These are phyloP conservation scores for Nomada hirtipes DNA, from an alignment of 2,888 invertebrate genomes.

Conservation along the genomic window DNA sequence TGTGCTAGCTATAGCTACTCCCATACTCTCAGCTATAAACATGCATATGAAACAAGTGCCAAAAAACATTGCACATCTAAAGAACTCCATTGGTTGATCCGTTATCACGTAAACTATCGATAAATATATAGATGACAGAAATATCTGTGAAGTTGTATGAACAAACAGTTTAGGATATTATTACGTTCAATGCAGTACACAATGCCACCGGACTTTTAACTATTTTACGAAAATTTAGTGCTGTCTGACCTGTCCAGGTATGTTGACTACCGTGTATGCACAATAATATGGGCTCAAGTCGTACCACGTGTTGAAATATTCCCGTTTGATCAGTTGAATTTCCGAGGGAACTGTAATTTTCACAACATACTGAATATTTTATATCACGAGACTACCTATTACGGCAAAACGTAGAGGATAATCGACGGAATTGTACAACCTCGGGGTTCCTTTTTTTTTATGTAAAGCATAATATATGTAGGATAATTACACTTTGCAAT, in stretches of 20 bases:
- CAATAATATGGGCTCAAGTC: constrained; percentile 91
- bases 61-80: constrained; percentile 89
- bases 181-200: neutral
- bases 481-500: neutral
- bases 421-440: constrained; percentile 9
- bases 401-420: neutral
- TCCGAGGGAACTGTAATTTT: constrained; percentile 90
- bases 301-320: constrained; percentile 95
- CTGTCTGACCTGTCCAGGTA: constrained; percentile 88
- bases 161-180: neutral
- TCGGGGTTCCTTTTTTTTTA: neutral
- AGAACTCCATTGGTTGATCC: constrained; percentile 90
- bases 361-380: neutral
- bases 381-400: neutral
- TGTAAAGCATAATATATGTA: neutral
- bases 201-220: too few species aligned
- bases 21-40: constrained; percentile 92
- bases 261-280: constrained; percentile 89
- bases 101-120: constrained; percentile 90
- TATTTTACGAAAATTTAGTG: constrained; percentile 39
- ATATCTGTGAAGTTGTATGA: constrained; percentile 76
- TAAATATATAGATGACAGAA: constrained; percentile 89
- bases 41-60: constrained; percentile 89
- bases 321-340: constrained; percentile 91
- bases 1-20: constrained; percentile 90